Base-by-base conservation (phyloP, 1,140 invertebrate species). In the Mercenaria mercenaria region DNA sequence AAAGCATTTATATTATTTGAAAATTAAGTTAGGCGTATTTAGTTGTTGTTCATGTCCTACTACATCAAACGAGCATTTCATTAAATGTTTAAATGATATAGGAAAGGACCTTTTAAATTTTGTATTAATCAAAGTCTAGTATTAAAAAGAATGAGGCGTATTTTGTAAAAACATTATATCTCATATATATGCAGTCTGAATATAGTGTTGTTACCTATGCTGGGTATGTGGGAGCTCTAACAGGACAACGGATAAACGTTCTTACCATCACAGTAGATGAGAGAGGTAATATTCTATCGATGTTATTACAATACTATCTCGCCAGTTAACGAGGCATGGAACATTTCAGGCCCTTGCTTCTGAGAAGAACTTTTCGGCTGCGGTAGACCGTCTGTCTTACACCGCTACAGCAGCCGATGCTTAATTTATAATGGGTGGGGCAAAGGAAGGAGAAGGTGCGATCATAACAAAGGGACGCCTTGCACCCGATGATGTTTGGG, bases 381-480 rank as follows among this genome's bases (percentile, higher is more conserved):
- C 96, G n/a, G 92, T 96, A 23, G 74, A 94, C 13, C 92, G 92
- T 34, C 92, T 97, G 32, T 92, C 95, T 0, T 94, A 94, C 39
- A 92, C 95, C 15, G 69, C 93, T 10, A 95, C 96, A 10, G 91
- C 96, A 29, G 94, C 95, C 8, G 90, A 93, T 15, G 92, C 77
- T 29, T 95, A 95, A 81, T 90, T 92, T 64, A 95, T 95, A 32
- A 56, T 95, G 0, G 94, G 90, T 26, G 95, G 95, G 0, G 82
- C 88, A 0, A 83, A 93, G 0, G 84, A 89, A 26, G 93, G 91
- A 43, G 92, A 95, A 81, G 95, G 95, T 23, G 93, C 90, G 26
- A 90, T 95, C 37, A 93, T 95, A 47, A 95, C 95, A 13, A 92
- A 93, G 32, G 93, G 92, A 11, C 80, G 94, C 32, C 32, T 93